phyloP scores from a whole-genome alignment of 92 coral and sea anemone species.

The Galaxea fascicularis region DNA sequence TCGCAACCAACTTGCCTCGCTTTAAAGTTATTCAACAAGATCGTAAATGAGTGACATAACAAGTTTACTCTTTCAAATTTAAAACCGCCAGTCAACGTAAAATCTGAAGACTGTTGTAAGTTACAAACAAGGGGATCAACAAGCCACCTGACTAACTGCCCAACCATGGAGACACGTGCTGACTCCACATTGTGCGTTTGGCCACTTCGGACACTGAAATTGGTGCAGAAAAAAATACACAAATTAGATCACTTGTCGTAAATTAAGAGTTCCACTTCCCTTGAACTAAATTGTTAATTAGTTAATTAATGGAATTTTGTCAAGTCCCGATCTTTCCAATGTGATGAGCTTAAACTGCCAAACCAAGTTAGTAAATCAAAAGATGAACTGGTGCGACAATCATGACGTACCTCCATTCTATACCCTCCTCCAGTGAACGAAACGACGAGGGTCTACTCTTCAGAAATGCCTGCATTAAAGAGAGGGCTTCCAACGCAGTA shows the following conservation, averaged over 20 bases:
- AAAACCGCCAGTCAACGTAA: too few species aligned
- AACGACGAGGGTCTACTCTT: slow-evolving; percentile 89
- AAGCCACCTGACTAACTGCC: slow-evolving; percentile 85
- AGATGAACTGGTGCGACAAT: too few species aligned
- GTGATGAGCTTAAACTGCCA: not conserved
- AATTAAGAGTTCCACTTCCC: not conserved
- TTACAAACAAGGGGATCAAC: not conserved
- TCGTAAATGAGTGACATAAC: too few species aligned
- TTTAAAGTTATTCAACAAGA: too few species aligned
- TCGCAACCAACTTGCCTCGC: too few species aligned
- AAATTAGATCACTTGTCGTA: too few species aligned
- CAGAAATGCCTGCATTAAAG: slow-evolving; percentile 96
- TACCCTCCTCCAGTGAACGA: slow-evolving; percentile 86
- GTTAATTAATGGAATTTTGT: too few species aligned
- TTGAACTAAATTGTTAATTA: too few species aligned
- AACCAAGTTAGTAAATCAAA: not conserved
- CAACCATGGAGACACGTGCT: slow-evolving; percentile 92
- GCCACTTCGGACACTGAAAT: slow-evolving; percentile 87
- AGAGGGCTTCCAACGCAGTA: slow-evolving; percentile 94
- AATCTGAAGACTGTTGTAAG: not conserved
- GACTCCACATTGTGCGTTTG: slow-evolving; percentile 94
- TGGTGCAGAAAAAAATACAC: too few species aligned
- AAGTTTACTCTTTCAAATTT: too few species aligned
- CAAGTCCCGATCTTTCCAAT: too few species aligned
- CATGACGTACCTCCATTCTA: slow-evolving; percentile 98